A percentile compares a stretch with the other conserved stretches of the same genome.
These are phyloP conservation scores for Chiloscyllium punctatum DNA, from an alignment of 2,797 vertebrate species.

Conservation along the genomic window DNA sequence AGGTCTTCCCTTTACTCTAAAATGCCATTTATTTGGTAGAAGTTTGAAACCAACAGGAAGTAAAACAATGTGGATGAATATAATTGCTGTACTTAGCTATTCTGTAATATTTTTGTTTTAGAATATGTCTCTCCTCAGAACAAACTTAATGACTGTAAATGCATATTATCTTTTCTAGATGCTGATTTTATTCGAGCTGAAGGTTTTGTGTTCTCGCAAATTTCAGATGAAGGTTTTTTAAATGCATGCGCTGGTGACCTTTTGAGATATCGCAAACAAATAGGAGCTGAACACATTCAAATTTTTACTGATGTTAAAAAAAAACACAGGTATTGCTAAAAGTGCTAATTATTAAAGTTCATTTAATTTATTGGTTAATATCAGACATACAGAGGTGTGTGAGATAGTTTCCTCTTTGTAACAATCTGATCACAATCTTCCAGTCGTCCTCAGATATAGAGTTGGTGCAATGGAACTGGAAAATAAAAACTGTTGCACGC, in stretches of 20 bases:
- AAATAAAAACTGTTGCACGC: no score
- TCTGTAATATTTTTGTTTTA: background rate
- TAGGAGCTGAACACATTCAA: slow-evolving; percentile 72
- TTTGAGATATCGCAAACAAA: slow-evolving; percentile 68
- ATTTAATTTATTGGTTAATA: background rate
- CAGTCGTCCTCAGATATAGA: no score
- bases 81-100: background rate
- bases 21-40: background rate
- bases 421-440: background rate
- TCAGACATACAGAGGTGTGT: background rate
- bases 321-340: slow-evolving; percentile 67
- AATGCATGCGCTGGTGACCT: slow-evolving; percentile 75
- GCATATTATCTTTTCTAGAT: slow-evolving; percentile 50
- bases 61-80: background rate
- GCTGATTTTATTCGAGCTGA: slow-evolving; percentile 73
- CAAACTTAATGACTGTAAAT: background rate
- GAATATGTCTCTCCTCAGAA: background rate
- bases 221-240: slow-evolving; percentile 74
- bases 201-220: slow-evolving; percentile 72
- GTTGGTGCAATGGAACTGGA: no score
- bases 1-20: no score
- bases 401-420: background rate
- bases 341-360: background rate
- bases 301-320: slow-evolving; percentile 86
- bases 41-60: background rate